phyloP scores from a whole-genome alignment of 2,113 vertebrate genomes.

The Dryoscopus gambensis region DNA sequence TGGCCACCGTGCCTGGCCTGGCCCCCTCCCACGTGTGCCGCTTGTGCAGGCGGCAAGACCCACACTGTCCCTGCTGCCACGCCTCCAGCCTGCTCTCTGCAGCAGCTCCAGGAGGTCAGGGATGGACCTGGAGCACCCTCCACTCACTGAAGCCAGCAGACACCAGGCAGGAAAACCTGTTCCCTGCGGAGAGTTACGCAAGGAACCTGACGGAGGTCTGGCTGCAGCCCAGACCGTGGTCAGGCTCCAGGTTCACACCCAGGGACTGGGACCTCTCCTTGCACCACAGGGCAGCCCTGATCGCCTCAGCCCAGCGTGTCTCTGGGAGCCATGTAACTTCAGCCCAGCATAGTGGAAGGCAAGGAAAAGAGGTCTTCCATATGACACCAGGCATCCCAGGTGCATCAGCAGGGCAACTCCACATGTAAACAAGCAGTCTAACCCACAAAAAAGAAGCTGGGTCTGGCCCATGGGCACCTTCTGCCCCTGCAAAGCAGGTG shows the following conservation, averaged over 20 bases:
- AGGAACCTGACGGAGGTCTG: background rate
- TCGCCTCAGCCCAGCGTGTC: background rate
- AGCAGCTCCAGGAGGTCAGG: background rate
- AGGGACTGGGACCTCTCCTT: background rate
- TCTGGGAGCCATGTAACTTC: background rate
- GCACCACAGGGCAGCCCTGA: background rate
- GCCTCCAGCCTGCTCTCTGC: background rate
- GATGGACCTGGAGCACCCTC: background rate
- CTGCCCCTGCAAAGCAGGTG: background rate
- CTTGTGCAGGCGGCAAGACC: background rate
- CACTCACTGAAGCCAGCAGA: background rate
- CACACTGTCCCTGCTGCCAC: background rate
- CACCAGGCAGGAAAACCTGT: constrained; percentile 9
- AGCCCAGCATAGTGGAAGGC: background rate
- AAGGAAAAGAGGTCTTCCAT: background rate
- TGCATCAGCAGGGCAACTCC: background rate
- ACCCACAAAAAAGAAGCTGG: background rate
- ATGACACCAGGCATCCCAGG: background rate
- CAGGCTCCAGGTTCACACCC: background rate
- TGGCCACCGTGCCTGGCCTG: fast-evolving
- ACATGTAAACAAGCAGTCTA: background rate
- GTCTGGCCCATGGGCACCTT: background rate
- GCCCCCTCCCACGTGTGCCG: fast-evolving
- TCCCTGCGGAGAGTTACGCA: constrained; percentile 1
- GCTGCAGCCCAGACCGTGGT: background rate